Evolutionary conservation across 92 coral and sea anemone species (phyloP), one percentile per base, ranked within the genome.

Genomic region (Phenganax subtilis): DNA sequence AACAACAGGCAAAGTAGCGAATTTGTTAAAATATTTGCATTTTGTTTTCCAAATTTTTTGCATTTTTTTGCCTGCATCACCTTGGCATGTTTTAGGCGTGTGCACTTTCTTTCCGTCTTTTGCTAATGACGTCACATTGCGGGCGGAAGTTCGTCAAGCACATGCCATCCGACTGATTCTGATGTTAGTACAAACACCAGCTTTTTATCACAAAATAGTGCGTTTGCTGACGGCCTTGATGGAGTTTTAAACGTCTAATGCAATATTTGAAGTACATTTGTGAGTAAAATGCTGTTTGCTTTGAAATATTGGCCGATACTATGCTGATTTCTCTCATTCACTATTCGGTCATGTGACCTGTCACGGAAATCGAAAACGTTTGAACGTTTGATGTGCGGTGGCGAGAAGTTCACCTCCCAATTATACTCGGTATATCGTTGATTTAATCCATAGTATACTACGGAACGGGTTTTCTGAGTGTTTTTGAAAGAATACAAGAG

Each of bases 121-220:
- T 79, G 16, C 0, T 7, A 44, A 54, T 79, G 83, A 79, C 83
- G 83, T 79, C 83, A 79, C 69, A 62, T 63, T 65, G 83, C 68
- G 83, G 82, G 83, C 83, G 83, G 83, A 79, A 59, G 56, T 56
- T 79, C 74, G 83, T 64, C 73, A 63, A 25, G 14, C 53, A 68
- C 73, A 37, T 30, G 54, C 47, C 53, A 68, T 9, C 73, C 8
- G 16, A 68, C 31, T 10, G 30, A 51, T 4, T 1, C 73, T 17
- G 0, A 10, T 30, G 12, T 4, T 68, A 3, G 73, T 16, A 8
- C 0, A 68, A 68, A 28, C 31, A 4, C 14, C 54, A 37, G 14
- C 73, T 37, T 30, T 68, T 10, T 12, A 0, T 6, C 11, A 9
- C 73, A 30, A 30, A 37, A 30, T 12, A 12, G 53, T 37, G 16